A percentile compares a stretch with the other conserved stretches of the same genome.
Conservation (phyloP, 2,113 vertebrate genomes). For the Odontophorus gujanensis region DNA sequence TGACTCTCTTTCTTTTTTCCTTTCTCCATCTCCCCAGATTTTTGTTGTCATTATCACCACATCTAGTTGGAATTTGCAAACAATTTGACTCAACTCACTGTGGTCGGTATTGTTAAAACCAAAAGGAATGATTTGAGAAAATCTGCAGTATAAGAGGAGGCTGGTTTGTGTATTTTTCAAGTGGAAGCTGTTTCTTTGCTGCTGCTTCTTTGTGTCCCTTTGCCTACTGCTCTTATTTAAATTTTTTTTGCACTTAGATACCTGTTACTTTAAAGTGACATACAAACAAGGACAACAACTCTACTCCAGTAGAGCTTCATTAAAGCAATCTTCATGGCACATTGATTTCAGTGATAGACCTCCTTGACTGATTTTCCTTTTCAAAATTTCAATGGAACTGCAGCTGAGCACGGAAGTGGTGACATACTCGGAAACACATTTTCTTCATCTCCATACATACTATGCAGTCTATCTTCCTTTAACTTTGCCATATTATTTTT, state of each 20-base stretch:
- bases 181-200: not conserved
- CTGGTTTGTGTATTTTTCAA: not conserved
- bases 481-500: not conserved
- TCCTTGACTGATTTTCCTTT: not conserved
- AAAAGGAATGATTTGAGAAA: not conserved
- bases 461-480: not conserved
- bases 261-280: not conserved
- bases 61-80: not conserved
- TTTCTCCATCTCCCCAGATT: not conserved
- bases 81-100: not conserved
- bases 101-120: not conserved
- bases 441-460: not conserved
- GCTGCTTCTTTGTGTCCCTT: not conserved
- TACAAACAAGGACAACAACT: not conserved
- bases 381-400: not conserved
- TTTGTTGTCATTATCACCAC: not conserved
- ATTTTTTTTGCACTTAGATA: not conserved
- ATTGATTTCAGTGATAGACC: not conserved
- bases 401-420: not conserved
- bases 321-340: not conserved
- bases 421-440: not conserved
- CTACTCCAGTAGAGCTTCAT: not conserved
- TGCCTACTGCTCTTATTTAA: not conserved
- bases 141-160: not conserved
- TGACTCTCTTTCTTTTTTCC: not conserved